Conservation (phyloP, 2,888 invertebrate species). For the Lasioglossum lativentre region DNA sequence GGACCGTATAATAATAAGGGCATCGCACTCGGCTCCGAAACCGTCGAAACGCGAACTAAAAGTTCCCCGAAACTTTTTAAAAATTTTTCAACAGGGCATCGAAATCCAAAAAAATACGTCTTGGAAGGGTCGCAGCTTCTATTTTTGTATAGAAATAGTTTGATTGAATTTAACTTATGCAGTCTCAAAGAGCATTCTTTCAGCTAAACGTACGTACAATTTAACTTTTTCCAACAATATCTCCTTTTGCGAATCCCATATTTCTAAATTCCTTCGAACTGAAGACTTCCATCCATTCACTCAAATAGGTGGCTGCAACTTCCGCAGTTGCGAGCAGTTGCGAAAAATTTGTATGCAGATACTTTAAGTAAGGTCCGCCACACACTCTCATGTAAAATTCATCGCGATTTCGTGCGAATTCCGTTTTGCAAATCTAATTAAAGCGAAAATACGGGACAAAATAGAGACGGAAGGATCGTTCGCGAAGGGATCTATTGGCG, state of each 20-base stretch:
- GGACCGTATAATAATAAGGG: constrained; percentile 55
- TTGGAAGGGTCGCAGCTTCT: neutral
- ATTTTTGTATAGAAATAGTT: no score
- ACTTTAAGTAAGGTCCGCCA: neutral
- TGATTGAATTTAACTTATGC: no score
- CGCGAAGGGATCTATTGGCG: neutral
- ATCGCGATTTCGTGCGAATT: neutral
- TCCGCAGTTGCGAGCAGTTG: neutral
- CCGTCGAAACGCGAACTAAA: neutral
- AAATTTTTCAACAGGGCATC: neutral
- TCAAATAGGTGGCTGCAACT: neutral
- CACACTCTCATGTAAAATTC: constrained; percentile 1
- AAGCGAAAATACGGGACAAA: constrained; percentile 1
- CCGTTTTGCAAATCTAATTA: constrained; percentile 1
- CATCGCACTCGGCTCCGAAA: neutral
- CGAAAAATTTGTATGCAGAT: constrained; percentile 5
- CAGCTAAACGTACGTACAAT: neutral
- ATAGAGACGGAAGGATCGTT: neutral
- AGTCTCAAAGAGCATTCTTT: neutral
- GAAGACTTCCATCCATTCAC: neutral
- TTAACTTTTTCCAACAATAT: neutral
- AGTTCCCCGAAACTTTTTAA: neutral
- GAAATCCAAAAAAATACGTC: neutral
- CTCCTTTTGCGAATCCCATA: neutral
- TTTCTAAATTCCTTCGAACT: neutral